These are phyloP conservation scores for Pitta sordida DNA, from an alignment of 2,113 vertebrate genomes.

Conservation along the genomic window DNA sequence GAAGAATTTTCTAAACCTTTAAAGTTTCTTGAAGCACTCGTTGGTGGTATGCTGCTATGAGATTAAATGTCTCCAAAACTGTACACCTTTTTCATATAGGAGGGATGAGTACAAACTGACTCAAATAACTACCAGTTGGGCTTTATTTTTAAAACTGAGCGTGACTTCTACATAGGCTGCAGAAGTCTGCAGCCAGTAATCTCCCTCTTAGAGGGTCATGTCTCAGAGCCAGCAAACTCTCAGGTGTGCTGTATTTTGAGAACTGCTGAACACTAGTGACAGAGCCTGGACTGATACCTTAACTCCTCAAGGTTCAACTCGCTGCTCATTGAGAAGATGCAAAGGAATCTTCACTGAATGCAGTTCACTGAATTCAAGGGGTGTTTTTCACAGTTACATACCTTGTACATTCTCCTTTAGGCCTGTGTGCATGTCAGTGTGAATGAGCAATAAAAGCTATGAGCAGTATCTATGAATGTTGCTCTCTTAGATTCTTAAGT, in stretches of 20 bases:
- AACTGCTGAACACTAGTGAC: neutral
- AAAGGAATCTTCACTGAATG: neutral
- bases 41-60: neutral
- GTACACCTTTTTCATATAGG: neutral
- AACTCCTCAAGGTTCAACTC: neutral
- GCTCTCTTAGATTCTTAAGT: neutral
- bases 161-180: neutral
- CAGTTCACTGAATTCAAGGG: neutral
- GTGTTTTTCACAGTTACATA: neutral
- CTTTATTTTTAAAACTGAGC: slow-evolving; percentile 48
- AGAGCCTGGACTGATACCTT: neutral
- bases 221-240: neutral
- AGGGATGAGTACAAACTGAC: slow-evolving; percentile 26
- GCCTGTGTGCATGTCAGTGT: neutral
- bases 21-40: neutral
- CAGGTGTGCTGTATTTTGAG: neutral
- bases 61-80: neutral
- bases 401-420: neutral
- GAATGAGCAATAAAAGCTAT: neutral
- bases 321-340: neutral
- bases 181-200: neutral
- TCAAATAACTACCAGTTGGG: slow-evolving; percentile 18
- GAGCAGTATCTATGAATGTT: neutral
- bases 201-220: neutral
- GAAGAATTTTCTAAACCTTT: neutral